Percentiles rank a stretch among this genome's conserved stretches.
Evolutionary conservation across 2,113 vertebrate genomes (phyloP).

Genomic region (Eurypyga helias): DNA sequence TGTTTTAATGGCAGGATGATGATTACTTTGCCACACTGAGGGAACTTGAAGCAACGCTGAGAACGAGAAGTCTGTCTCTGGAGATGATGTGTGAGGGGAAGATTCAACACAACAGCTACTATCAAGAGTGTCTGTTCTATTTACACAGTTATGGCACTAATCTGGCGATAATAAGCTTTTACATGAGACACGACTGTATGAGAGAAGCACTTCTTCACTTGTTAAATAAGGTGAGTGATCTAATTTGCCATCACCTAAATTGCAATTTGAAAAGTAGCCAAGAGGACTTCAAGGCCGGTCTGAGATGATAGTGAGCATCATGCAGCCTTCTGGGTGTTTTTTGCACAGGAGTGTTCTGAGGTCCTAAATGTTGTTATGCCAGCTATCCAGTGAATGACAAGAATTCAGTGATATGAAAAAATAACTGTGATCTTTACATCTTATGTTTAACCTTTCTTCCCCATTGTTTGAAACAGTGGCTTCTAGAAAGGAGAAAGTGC

Average conservation of each 20-base stretch:
- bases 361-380: not conserved
- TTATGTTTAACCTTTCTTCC: not conserved
- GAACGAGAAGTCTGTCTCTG: slow-evolving; percentile 77
- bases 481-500: not conserved
- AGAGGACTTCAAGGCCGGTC: not conserved
- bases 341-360: not conserved
- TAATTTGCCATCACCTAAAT: not conserved
- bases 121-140: slow-evolving; percentile 94
- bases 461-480: not conserved
- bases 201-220: slow-evolving; percentile 88
- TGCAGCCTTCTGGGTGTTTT: not conserved
- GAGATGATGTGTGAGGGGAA: slow-evolving; percentile 81
- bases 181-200: slow-evolving; percentile 89
- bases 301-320: not conserved
- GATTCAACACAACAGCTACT: slow-evolving; percentile 77
- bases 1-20: slow-evolving; percentile 79
- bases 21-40: slow-evolving; percentile 89
- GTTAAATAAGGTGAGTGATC: slow-evolving; percentile 85
- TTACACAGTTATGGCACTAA: slow-evolving; percentile 90
- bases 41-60: slow-evolving; percentile 87
- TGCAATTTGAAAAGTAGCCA: not conserved
- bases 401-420: not conserved
- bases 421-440: not conserved
- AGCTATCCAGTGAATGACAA: not conserved
- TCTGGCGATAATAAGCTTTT: slow-evolving; percentile 91